Conservation (phyloP, 1,140 invertebrate genomes). For the Platyscapa corneri region DNA sequence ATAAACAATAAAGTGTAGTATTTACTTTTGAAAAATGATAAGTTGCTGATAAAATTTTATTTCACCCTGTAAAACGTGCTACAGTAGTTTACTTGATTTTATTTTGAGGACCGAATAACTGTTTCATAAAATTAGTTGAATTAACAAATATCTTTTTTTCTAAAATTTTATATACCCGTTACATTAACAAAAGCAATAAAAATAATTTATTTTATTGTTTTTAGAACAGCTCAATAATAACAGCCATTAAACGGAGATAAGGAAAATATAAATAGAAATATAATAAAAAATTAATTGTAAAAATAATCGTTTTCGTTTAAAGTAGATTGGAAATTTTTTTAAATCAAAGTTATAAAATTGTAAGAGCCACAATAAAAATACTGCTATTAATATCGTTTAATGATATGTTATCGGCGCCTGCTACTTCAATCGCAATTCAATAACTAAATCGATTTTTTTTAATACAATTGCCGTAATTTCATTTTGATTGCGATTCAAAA, state of each 20-base stretch:
- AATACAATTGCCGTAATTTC: not conserved
- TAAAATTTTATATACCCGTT: not conserved
- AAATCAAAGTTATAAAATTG: too few relatives aligned
- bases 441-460: not conserved
- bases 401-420: not conserved
- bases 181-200: not conserved
- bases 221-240: not conserved
- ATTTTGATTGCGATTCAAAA: not conserved
- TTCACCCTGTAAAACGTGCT: not conserved
- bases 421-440: too few relatives aligned
- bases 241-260: not conserved
- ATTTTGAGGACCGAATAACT: not conserved
- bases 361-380: not conserved
- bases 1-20: not conserved
- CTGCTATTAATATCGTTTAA: not conserved
- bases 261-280: not conserved
- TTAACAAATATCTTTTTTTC: not conserved
- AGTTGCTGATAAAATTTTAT: not conserved
- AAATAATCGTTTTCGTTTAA: not conserved
- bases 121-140: not conserved
- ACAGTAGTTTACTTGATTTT: not conserved
- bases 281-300: not conserved
- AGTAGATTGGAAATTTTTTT: too few relatives aligned
- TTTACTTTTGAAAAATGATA: not conserved
- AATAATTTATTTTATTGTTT: not conserved